Evolutionary conservation across 1,140 invertebrate species (phyloP).

Genomic region (Radopholus similis): DNA sequence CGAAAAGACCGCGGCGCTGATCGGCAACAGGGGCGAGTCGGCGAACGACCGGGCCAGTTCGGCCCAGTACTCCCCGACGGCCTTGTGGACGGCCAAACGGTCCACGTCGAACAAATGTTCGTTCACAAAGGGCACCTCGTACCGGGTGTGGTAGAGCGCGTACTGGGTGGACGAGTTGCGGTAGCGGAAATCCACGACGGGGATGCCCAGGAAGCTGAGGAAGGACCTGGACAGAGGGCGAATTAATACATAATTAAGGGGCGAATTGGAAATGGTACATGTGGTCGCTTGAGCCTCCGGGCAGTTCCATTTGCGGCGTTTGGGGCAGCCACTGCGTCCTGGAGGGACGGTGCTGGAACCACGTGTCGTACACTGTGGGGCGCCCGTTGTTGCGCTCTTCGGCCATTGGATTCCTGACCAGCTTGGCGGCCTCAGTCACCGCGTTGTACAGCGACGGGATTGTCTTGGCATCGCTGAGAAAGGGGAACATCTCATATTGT

Average conservation of each 20-base stretch:
- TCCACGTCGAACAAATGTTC: slow-evolving; percentile 60
- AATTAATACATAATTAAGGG: not conserved
- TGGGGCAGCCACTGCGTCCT: slow-evolving; percentile 20
- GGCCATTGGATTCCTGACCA: slow-evolving; percentile 49
- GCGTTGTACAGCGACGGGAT: slow-evolving; percentile 46
- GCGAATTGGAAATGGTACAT: not conserved
- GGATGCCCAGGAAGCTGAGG: slow-evolving; percentile 55
- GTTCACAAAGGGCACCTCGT: slow-evolving; percentile 62
- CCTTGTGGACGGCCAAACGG: slow-evolving; percentile 51
- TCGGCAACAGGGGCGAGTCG: slow-evolving; percentile 61
- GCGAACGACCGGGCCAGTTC: slow-evolving; percentile 60
- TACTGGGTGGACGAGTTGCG: slow-evolving; percentile 40
- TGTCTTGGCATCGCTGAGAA: slow-evolving; percentile 41
- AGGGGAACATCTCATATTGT: not conserved
- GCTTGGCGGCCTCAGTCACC: slow-evolving; percentile 40
- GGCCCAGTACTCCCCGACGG: slow-evolving; percentile 58
- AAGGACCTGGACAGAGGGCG: slow-evolving; percentile 59
- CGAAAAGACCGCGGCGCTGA: slow-evolving; percentile 49
- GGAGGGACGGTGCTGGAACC: slow-evolving; percentile 34
- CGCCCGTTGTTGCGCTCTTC: slow-evolving; percentile 36
- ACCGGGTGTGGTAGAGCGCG: slow-evolving; percentile 62
- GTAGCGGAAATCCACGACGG: slow-evolving; percentile 56
- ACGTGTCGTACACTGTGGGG: slow-evolving; percentile 58
- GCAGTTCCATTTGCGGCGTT: slow-evolving; percentile 33
- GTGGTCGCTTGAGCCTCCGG: slow-evolving; percentile 60